Evolutionary conservation across 2,113 vertebrate genomes (phyloP), one percentile per base, ranked within the genome.

Genomic region (Perca fluviatilis): DNA sequence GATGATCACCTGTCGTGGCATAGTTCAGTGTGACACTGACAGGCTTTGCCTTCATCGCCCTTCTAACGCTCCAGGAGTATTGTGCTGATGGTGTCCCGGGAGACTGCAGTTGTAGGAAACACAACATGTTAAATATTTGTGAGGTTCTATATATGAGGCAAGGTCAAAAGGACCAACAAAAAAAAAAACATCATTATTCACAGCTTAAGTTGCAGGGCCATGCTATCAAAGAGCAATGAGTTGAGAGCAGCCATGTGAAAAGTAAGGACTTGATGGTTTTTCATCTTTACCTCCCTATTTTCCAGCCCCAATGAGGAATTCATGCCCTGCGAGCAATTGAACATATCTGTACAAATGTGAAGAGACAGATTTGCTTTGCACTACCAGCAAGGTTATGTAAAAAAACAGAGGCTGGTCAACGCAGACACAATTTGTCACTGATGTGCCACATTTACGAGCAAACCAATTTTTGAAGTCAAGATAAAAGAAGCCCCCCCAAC

Each of bases 261-360:
- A 85, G 79, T 63, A 84, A 86, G 68, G 71, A 82, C 76, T 71
- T 64, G 66, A 79, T 76, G 73, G 40, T 86, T 84, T 88, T 72
- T 88, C 84, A 67, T 72, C 64, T 76, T 69, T 64, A 30, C 65
- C 40, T 76, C 84, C 47, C 57, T 25, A n/a, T 81, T 86, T 80
- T 70, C 76, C 67, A 63, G 82, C 63, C 1, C 76, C 71, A 70
- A 70, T 73, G 88, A 90, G 69, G 77, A 88, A 89, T 88, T 56
- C 70, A 85, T 74, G 78, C 87, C 64, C 84, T 4, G 40, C 78
- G 75, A 90, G 86, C 87, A 81, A 88, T 25, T 56, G 60, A 82
- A 87, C 86, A 70, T 64, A 89, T 86, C 57, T 83, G 14, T 75
- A 89, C 72, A 92, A 91, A 94, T 89, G 82, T 71, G 86, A 90